phyloP scores from a whole-genome alignment of 1,140 invertebrate species.

The Onthophagus taurus region DNA sequence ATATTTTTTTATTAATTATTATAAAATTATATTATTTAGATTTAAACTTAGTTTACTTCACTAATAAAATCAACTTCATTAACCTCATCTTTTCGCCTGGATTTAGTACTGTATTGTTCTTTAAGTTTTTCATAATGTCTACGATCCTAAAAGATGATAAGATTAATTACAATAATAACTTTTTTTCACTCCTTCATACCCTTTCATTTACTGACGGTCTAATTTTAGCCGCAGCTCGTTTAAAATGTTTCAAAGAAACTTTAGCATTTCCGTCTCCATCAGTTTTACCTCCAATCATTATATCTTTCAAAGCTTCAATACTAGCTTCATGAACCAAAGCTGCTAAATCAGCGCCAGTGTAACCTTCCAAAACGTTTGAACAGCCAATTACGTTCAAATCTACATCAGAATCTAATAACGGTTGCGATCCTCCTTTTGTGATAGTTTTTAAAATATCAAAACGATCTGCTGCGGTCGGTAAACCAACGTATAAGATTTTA shows the following conservation, averaged over 20 bases:
- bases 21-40: too few relatives aligned
- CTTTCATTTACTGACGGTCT: conserved; percentile 63
- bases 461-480: conserved; percentile 72
- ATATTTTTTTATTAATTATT: too few relatives aligned
- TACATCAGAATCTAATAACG: conserved; percentile 66
- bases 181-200: too few relatives aligned
- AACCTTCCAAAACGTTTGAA: conserved; percentile 62
- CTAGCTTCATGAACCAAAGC: conserved; percentile 78
- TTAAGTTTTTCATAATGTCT: conserved; percentile 35
- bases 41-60: too few relatives aligned
- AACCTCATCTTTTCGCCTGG: too few relatives aligned
- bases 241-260: conserved; percentile 43
- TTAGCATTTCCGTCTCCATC: conserved; percentile 27
- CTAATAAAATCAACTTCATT: too few relatives aligned
- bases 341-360: conserved; percentile 87
- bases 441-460: conserved; percentile 82
- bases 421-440: conserved; percentile 68
- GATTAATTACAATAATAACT: too few relatives aligned
- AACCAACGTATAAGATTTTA: conserved; percentile 87
- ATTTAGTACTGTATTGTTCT: conserved; percentile 27
- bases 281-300: conserved; percentile 38
- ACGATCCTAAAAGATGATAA: too few relatives aligned
- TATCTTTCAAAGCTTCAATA: conserved; percentile 61
- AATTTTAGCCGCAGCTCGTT: conserved; percentile 33
- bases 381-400: conserved; percentile 57